These are phyloP conservation scores for Leptothorax acervorum DNA, from an alignment of 2,888 invertebrate genomes.

Conservation along the genomic window DNA sequence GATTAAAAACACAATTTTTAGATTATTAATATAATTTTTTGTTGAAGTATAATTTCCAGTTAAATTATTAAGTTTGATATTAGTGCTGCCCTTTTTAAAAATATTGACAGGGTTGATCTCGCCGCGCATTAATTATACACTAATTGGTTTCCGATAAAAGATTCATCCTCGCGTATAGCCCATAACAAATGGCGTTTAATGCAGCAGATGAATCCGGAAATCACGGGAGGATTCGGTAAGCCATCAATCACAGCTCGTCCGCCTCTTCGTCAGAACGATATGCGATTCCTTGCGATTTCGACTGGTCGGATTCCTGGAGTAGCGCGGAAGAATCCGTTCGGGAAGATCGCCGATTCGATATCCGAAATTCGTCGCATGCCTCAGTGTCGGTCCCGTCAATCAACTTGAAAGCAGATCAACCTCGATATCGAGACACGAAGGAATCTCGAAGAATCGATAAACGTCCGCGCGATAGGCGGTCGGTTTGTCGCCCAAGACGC, in stretches of 20 bases:
- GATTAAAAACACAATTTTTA: background rate
- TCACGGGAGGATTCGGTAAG: conserved; percentile 15
- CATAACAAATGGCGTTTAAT: conserved; percentile 42
- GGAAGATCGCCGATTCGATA: conserved; percentile 51
- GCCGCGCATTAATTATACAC: conserved; percentile 32
- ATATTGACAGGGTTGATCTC: background rate
- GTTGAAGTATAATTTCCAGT: background rate
- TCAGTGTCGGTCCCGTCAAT: conserved; percentile 47
- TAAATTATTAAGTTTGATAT: background rate
- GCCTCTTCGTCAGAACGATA: conserved; percentile 29
- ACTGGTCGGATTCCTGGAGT: conserved; percentile 14
- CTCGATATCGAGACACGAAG: conserved; percentile 57
- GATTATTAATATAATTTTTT: background rate
- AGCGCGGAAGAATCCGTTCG: conserved; percentile 35
- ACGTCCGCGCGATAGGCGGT: conserved; percentile 35
- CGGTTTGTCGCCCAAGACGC: conserved; percentile 29
- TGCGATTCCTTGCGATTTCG: conserved; percentile 27
- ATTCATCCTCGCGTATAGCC: conserved; percentile 13
- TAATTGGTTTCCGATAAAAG: conserved; percentile 55
- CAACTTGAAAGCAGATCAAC: conserved; percentile 62
- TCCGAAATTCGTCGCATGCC: conserved; percentile 54
- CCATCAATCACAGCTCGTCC: conserved; percentile 48
- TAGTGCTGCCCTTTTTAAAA: background rate
- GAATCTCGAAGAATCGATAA: conserved; percentile 66
- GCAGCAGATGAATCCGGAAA: conserved; percentile 40